Base-by-base conservation (phyloP, 2,797 vertebrate genomes). In the Odontamblyopus lacepedii region DNA sequence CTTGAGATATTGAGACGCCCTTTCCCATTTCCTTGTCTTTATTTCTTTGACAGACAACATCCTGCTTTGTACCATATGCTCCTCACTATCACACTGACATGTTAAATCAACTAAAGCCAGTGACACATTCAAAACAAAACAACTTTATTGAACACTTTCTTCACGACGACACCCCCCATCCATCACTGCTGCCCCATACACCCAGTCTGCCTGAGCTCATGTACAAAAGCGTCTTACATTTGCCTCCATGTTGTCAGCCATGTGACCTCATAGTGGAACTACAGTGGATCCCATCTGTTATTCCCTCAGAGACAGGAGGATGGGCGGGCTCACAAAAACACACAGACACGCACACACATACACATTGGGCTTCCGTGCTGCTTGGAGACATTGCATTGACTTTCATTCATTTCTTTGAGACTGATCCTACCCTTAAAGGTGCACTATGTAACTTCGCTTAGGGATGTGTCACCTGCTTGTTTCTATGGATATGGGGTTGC, bases 261-360 rank as follows among this genome's bases (percentile, higher is more conserved):
- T 81, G 88, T 92, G 90, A 92, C 91, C 89, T 87, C 83, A 85
- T 69, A 87, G 79, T 80, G 74, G 85, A 78, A 80, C 86, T 80
- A 86, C 81, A 82, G 84, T 89, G 85, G 84, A 89, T 88, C 87
- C 90, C 89, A 90, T 91, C 91, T 92, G 90, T 86, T 86, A 80
- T 72, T 78, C 75, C 83, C 87, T 87, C 69, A 79, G 87, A 92
- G 83, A 85, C 87, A 79, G 80, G 67, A 78, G 66, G 76, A 38
- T 55, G 0, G 56, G 65, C 65, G 69, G 75, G 73, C 67, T 51
- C 67, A 27, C 71, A 78, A 63, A 78, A 60, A 71, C 72, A 71
- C 61, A 59, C 26, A 59, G 1, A 59, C 26, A 29, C 13, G 12
- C 57, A 30, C 57, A 60, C 26, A 30, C 27, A 30, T 3, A 30